phyloP scores from a whole-genome alignment of 2,797 vertebrate species.

The Momotus momota region DNA sequence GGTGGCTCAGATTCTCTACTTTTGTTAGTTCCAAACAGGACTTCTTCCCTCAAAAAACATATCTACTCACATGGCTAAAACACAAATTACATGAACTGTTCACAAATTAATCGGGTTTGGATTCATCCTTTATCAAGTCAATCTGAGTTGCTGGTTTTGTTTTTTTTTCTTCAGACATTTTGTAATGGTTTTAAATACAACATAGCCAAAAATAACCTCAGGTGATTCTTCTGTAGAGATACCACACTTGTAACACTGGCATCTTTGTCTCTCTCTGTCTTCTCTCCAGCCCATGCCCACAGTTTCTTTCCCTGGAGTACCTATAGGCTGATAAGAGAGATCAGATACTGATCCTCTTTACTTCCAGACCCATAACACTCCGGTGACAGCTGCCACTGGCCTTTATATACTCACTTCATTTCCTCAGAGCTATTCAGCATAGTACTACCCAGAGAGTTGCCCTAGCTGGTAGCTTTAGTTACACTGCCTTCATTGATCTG shows the following conservation, averaged over 20 bases:
- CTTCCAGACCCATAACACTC: neutral
- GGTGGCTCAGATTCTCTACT: neutral
- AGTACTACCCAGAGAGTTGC: neutral
- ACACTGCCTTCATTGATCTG: neutral
- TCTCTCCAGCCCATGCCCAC: neutral
- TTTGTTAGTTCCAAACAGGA: neutral
- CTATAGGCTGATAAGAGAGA: too few relatives aligned
- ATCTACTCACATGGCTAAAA: neutral
- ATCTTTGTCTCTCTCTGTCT: neutral
- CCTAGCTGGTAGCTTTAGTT: neutral
- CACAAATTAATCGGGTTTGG: neutral
- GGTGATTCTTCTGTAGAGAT: neutral
- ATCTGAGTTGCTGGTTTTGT: neutral
- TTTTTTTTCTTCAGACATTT: neutral
- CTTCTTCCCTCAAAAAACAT: neutral
- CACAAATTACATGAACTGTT: neutral
- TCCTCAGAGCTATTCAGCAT: neutral
- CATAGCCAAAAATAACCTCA: neutral
- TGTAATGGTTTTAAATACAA: neutral
- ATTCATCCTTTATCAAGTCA: neutral
- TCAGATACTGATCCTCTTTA: neutral
- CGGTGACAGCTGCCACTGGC: fast-evolving
- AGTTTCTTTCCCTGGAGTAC: neutral
- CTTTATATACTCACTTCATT: neutral
- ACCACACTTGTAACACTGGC: neutral